phyloP scores from a whole-genome alignment of 1,140 invertebrate species.

The Eupeodes corollae region DNA sequence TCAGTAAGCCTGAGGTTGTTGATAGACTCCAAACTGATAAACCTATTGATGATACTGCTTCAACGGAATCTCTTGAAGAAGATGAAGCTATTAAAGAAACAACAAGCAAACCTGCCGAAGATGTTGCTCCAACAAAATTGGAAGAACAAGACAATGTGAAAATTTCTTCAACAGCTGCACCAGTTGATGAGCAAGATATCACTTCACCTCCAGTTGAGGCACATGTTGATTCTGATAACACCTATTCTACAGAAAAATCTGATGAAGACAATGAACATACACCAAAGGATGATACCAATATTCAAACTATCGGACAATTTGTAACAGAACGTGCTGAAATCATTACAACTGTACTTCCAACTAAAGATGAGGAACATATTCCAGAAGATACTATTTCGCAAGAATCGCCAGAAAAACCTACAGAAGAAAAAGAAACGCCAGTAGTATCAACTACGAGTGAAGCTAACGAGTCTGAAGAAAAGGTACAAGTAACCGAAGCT shows the following conservation, averaged over 20 bases:
- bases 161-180: constrained; percentile 6
- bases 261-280: constrained; percentile 15
- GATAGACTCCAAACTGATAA: neutral
- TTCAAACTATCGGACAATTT: constrained; percentile 8
- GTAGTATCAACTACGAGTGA: neutral
- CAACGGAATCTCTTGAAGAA: constrained; percentile 7
- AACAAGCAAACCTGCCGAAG: constrained; percentile 10
- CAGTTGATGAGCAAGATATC: constrained; percentile 11
- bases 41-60: neutral
- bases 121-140: neutral
- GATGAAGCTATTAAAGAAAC: constrained; percentile 13
- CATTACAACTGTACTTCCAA: neutral
- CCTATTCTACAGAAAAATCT: constrained; percentile 23
- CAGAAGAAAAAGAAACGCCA: neutral
- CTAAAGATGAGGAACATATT: neutral
- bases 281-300: neutral
- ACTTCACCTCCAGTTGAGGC: constrained; percentile 3
- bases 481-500: neutral
- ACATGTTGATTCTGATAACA: constrained; percentile 9
- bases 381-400: neutral
- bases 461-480: neutral
- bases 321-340: constrained; percentile 8
- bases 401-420: neutral
- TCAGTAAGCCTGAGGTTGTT: constrained; percentile 5
- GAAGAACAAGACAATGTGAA: constrained; percentile 8